A percentile compares a stretch with the other conserved stretches of the same genome.
phyloP scores from a whole-genome alignment of 1,140 invertebrate species.

The Choristoneura fumiferana region DNA sequence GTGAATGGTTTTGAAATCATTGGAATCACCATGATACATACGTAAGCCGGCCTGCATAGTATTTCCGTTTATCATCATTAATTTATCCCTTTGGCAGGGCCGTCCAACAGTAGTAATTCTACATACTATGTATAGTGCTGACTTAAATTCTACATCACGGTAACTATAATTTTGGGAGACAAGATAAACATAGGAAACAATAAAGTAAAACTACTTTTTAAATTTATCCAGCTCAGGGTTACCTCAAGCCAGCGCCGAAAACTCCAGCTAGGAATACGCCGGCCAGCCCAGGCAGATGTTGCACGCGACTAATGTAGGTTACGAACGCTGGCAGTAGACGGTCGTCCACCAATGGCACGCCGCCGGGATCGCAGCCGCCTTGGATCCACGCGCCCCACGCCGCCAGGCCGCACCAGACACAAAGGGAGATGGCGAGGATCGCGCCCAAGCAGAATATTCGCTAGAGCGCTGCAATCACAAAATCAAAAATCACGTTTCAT shows the following conservation, averaged over 20 bases:
- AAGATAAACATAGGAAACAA: too few species aligned
- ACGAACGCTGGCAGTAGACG: constrained; percentile 79
- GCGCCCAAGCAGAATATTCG: constrained; percentile 84
- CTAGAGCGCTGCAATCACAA: constrained; percentile 76
- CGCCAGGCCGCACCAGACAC: constrained; percentile 87
- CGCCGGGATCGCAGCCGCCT: constrained; percentile 86
- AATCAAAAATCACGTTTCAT: too few species aligned
- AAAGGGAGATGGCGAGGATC: constrained; percentile 83
- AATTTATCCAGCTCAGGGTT: constrained; percentile 22
- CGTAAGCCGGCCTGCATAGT: too few species aligned
- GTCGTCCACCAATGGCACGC: constrained; percentile 82
- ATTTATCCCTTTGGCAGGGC: too few species aligned
- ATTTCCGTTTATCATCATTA: too few species aligned
- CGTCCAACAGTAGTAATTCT: too few species aligned
- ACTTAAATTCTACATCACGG: too few species aligned
- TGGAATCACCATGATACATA: too few species aligned
- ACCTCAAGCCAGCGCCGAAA: constrained; percentile 86
- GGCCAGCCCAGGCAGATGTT: constrained; percentile 83
- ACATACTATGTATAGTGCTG: too few species aligned
- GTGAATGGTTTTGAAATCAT: too few species aligned
- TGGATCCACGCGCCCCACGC: constrained; percentile 84
- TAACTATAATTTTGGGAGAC: too few species aligned
- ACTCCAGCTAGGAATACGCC: constrained; percentile 89
- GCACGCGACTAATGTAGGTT: constrained; percentile 80
- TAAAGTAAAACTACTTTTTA: too few species aligned